Conservation (phyloP, 1,140 invertebrate genomes). For the Drosophila busckii region DNA sequence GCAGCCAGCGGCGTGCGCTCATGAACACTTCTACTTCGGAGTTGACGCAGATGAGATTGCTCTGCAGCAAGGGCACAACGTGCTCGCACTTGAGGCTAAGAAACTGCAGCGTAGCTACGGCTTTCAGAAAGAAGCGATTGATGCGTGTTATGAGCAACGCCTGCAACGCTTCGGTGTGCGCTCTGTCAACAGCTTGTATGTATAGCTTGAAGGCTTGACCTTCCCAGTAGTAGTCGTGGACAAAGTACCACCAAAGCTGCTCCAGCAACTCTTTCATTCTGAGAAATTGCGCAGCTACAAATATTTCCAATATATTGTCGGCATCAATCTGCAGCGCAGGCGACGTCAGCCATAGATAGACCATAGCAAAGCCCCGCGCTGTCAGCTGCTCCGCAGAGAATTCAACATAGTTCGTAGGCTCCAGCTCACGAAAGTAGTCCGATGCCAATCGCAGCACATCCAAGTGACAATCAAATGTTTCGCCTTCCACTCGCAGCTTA, state of each 20-base stretch:
- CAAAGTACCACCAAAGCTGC: conserved; percentile 86
- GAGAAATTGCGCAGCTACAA: conserved; percentile 84
- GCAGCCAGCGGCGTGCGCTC: conserved; percentile 86
- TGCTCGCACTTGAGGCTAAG: conserved; percentile 83
- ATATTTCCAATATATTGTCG: conserved; percentile 85
- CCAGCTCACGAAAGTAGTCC: conserved; percentile 33
- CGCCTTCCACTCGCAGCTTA: conserved; percentile 8
- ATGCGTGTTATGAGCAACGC: conserved; percentile 86
- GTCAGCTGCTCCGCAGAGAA: conserved; percentile 74
- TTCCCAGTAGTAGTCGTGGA: conserved; percentile 84
- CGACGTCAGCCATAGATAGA: conserved; percentile 89
- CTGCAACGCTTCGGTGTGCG: conserved; percentile 25
- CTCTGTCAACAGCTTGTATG: conserved; percentile 80
- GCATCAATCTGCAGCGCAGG: conserved; percentile 81
- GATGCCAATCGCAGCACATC: conserved; percentile 37
- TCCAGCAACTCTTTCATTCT: conserved; percentile 85
- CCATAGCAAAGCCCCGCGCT: conserved; percentile 82
- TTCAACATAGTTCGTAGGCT: background rate
- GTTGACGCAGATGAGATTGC: conserved; percentile 85
- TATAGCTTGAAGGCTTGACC: conserved; percentile 85
- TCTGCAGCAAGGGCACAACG: conserved; percentile 82
- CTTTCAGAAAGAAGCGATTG: conserved; percentile 85
- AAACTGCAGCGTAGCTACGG: conserved; percentile 86
- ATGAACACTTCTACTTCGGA: conserved; percentile 84
- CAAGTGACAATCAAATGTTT: conserved; percentile 43